Conservation (phyloP, 1,140 invertebrate species). For the Ceratina australensis region DNA sequence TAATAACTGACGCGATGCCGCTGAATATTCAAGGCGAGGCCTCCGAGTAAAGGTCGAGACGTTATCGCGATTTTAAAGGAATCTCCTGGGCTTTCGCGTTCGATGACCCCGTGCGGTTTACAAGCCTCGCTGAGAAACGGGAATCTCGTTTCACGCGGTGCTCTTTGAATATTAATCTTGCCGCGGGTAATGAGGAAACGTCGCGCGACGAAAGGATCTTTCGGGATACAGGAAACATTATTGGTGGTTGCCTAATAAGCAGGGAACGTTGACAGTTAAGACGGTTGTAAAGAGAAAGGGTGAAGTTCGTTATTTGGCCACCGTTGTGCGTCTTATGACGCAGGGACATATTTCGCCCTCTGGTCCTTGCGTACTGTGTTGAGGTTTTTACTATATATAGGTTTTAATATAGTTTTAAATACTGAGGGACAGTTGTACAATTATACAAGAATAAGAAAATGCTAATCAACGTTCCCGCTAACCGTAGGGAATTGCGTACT, state of each 20-base stretch:
- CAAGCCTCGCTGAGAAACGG: not conserved
- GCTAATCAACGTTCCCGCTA: too few relatives aligned
- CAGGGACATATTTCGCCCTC: too few relatives aligned
- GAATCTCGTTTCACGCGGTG: not conserved
- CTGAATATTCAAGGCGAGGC: constrained; percentile 54
- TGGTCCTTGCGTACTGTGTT: too few relatives aligned
- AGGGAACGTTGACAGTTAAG: not conserved
- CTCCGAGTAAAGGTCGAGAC: constrained; percentile 21
- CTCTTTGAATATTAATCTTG: constrained; percentile 49
- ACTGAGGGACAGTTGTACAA: too few relatives aligned
- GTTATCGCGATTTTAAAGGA: constrained; percentile 52
- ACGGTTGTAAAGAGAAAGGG: not conserved
- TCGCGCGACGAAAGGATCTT: not conserved
- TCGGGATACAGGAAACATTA: not conserved
- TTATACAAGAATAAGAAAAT: too few relatives aligned
- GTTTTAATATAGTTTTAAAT: too few relatives aligned
- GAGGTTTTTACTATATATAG: too few relatives aligned
- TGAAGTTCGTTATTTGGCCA: not conserved
- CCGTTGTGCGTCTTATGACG: not conserved
- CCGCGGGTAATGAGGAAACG: constrained; percentile 8
- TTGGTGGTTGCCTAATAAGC: not conserved
- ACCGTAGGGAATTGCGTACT: too few relatives aligned
- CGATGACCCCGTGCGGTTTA: constrained; percentile 23
- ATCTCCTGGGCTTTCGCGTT: constrained; percentile 20
- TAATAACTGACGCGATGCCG: constrained; percentile 48